A percentile compares a stretch with the other conserved stretches of the same genome.
Evolutionary conservation across 2,888 invertebrate genomes (phyloP).

Genomic region (Micoletzkya japonica): DNA sequence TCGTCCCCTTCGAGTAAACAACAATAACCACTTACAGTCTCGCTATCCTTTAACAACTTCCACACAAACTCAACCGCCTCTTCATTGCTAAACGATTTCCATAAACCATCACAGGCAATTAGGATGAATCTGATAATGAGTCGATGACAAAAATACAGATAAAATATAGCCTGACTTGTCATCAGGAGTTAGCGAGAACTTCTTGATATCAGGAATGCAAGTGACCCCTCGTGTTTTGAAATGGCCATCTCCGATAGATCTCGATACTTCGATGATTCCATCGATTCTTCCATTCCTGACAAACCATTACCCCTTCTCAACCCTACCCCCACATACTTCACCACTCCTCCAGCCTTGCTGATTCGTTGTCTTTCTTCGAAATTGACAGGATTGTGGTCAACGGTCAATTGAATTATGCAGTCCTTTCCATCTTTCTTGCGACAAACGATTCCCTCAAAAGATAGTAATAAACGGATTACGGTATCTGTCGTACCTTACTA

Average conservation of each 20-base stretch:
- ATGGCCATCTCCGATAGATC: constrained; percentile 69
- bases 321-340: constrained; percentile 63
- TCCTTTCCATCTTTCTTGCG: constrained; percentile 10
- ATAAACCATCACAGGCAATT: constrained; percentile 70
- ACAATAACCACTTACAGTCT: constrained; percentile 30
- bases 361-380: constrained; percentile 69
- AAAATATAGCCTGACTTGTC: constrained; percentile 64
- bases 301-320: neutral
- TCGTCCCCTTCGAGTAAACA: neutral
- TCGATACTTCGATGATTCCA: constrained; percentile 68
- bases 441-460: constrained; percentile 22
- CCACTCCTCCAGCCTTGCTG: constrained; percentile 68
- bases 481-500: constrained; percentile 65
- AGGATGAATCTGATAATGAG: constrained; percentile 66
- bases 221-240: constrained; percentile 68
- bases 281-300: constrained; percentile 65
- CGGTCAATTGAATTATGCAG: constrained; percentile 65
- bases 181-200: constrained; percentile 66
- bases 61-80: constrained; percentile 64
- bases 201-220: constrained; percentile 67
- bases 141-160: neutral
- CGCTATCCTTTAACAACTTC: constrained; percentile 35
- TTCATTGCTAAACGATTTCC: constrained; percentile 67
- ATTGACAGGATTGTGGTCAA: constrained; percentile 67
- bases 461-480: neutral